These are phyloP conservation scores for Pomatostomus ruficeps DNA, from an alignment of 2,113 vertebrate genomes.

Conservation along the genomic window DNA sequence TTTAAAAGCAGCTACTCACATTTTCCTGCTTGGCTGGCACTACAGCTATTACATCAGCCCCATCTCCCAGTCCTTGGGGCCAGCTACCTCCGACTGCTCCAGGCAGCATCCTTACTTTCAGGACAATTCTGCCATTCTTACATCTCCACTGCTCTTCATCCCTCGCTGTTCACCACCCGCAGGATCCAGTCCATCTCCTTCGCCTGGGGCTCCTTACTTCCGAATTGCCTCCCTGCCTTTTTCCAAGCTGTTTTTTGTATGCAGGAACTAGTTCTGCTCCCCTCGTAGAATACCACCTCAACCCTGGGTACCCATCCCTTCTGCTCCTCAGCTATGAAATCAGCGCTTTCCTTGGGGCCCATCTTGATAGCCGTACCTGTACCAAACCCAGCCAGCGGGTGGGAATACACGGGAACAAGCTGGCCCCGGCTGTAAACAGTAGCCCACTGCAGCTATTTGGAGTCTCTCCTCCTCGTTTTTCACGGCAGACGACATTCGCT, in stretches of 20 bases:
- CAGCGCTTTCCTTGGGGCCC: not conserved
- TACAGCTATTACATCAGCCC: conserved; percentile 27
- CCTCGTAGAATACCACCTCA: not conserved
- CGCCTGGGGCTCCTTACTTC: not conserved
- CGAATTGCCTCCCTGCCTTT: not conserved
- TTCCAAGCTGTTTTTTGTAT: not conserved
- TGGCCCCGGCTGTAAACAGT: not conserved
- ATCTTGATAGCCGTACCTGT: not conserved
- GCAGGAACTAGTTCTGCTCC: not conserved
- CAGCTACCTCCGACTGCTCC: not conserved
- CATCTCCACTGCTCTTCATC: not conserved
- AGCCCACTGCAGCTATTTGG: not conserved
- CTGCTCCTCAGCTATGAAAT: not conserved
- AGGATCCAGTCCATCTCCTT: not conserved
- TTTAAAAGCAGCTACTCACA: not conserved
- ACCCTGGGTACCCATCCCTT: not conserved
- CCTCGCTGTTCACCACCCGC: not conserved
- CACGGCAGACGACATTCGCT: not conserved
- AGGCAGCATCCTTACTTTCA: not conserved
- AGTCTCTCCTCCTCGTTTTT: not conserved
- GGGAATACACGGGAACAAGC: not conserved
- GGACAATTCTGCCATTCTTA: not conserved
- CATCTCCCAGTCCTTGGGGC: not conserved
- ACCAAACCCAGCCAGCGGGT: not conserved
- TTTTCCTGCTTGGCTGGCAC: not conserved